Base-by-base conservation (phyloP, 2,797 vertebrate species). In the Myoxocephalus aenaeus region DNA sequence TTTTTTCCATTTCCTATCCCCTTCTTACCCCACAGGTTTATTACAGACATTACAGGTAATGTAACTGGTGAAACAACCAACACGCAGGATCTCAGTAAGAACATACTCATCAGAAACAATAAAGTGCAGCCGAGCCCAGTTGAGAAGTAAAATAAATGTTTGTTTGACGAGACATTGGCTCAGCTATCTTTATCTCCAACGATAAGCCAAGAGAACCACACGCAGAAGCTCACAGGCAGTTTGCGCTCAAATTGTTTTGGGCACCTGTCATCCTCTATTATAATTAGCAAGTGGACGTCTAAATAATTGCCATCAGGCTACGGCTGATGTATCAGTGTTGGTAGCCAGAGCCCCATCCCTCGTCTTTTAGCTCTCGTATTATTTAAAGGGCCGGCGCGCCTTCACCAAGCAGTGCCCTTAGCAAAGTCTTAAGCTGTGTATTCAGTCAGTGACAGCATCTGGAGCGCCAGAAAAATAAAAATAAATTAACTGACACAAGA, bases 221-320 rank as follows among this genome's bases (percentile, higher is more conserved):
- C 64, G 61, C 90, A 70, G 83, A 77, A 86, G 87, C 89, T 92
- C 88, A 91, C 86, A 87, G 91, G 86, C 92, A 80, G 81, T 87
- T 87, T 90, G 86, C 70, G 44, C 87, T 89, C 87, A 91, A 88
- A 94, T 92, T 82, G 90, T 94, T 93, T 88, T 86, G 83, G 92
- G 94, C 93, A 94, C 92, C 92, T 94, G 93, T 94, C 93, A 93
- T 83, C 88, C 88, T 84, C 65, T 57, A 90, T 94, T 92, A 92
- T 92, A 94, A 94, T 95, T 94, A 94, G 88, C 87, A 77, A 85
- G 77, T 67, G 85, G 92, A 94, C 59, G 83, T 92, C 90, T 92
- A 92, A 92, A 94, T 92, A 94, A 94, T 93, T 93, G 91, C 92
- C 86, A 89, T 92, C 90, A 88, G 91, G 89, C 84, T 66, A 82